Conservation (phyloP, 2,797 vertebrate species). For the Cheirogaleus major region DNA sequence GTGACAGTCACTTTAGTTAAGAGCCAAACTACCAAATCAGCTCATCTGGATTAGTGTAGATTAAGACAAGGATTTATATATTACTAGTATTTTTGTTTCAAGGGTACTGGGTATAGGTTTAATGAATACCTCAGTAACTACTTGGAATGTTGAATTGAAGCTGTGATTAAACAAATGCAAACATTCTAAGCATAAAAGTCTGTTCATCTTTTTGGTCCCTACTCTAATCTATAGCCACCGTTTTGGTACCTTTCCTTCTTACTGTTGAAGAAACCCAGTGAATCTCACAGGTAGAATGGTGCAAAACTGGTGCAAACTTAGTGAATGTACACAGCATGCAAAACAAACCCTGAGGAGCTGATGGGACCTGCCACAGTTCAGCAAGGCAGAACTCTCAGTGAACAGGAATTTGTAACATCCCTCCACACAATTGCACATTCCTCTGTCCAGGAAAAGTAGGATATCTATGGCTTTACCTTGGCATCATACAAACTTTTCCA, state of each 20-base stretch:
- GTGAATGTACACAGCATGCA: neutral
- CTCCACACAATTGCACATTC: neutral
- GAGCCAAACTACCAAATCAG: conserved; percentile 23
- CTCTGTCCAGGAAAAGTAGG: neutral
- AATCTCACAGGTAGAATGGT: neutral
- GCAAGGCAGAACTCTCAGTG: neutral
- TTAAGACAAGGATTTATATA: conserved; percentile 49
- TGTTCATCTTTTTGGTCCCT: neutral
- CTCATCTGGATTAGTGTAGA: conserved; percentile 55
- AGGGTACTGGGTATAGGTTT: neutral
- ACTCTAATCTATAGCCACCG: neutral
- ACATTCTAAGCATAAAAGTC: neutral
- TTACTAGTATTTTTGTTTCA: conserved; percentile 10
- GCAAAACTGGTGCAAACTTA: neutral
- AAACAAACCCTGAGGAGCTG: neutral
- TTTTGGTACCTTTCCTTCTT: neutral
- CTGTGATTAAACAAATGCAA: neutral
- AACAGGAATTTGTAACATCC: neutral
- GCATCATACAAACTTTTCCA: neutral
- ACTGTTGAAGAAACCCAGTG: neutral
- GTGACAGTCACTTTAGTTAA: neutral
- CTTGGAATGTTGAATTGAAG: neutral
- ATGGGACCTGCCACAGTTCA: neutral
- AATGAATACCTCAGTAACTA: neutral
- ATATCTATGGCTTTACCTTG: conserved; percentile 26